These are phyloP conservation scores for Cecidostiba fungosa DNA, from an alignment of 2,888 invertebrate genomes.

Conservation along the genomic window DNA sequence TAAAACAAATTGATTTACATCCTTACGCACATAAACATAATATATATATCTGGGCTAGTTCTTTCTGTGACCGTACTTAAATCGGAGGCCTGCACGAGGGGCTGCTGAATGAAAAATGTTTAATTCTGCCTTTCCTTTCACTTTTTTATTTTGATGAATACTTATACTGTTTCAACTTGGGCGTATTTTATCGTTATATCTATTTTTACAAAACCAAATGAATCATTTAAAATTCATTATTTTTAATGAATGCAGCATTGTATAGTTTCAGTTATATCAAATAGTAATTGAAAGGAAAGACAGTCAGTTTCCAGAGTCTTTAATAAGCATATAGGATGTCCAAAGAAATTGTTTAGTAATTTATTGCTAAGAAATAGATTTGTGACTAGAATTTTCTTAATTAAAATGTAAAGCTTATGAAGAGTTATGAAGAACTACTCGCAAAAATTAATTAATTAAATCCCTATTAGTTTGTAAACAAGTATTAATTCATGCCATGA, in stretches of 20 bases:
- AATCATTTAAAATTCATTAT: background rate
- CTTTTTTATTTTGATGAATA: background rate
- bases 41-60: constrained; percentile 35
- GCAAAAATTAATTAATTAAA: constrained; percentile 6
- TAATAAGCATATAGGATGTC: constrained; percentile 33
- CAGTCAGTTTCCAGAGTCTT: constrained; percentile 3
- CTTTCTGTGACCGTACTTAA: constrained; percentile 53
- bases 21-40: background rate
- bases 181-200: background rate
- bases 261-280: background rate
- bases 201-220: background rate
- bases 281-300: constrained; percentile 50
- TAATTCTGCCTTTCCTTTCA: constrained; percentile 50
- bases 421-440: background rate
- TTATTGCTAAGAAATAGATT: background rate
- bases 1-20: background rate
- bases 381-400: background rate
- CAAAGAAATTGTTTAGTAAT: background rate
- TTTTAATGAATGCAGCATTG: background rate
- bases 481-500: constrained; percentile 9
- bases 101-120: constrained; percentile 55
- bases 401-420: background rate
- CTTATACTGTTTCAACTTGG: background rate
- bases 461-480: constrained; percentile 14
- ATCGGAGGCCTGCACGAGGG: constrained; percentile 60